Conservation (phyloP, 2,797 vertebrate species). For the Mallotus villosus region DNA sequence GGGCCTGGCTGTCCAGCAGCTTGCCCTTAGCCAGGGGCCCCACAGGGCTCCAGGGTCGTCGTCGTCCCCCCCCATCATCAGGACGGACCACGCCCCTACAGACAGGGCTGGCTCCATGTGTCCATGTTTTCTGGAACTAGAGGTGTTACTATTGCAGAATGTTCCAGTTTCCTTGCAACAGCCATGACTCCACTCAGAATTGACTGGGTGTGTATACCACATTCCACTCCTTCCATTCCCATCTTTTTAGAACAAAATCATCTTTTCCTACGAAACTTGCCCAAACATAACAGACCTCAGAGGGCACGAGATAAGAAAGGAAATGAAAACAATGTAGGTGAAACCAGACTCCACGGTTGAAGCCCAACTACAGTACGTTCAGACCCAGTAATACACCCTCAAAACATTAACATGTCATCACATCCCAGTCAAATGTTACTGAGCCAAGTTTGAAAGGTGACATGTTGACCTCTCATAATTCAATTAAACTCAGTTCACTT, state of each 20-base stretch:
- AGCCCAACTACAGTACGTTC: too few species aligned
- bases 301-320: neutral
- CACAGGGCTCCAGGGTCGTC: neutral
- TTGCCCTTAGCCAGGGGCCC: neutral
- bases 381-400: too few species aligned
- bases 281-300: neutral
- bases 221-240: too few species aligned
- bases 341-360: neutral
- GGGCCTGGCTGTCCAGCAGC: neutral
- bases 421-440: neutral
- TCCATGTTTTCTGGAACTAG: too few species aligned
- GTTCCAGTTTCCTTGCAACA: too few species aligned
- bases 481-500: neutral
- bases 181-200: too few species aligned
- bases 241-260: too few species aligned
- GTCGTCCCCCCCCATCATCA: conserved; percentile 15
- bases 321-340: neutral
- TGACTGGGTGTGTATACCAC: too few species aligned
- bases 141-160: too few species aligned
- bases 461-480: neutral
- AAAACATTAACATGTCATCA: neutral
- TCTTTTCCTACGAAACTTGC: too few species aligned
- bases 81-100: conserved; percentile 35
- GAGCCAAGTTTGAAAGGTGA: neutral
- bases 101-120: neutral